Base-by-base conservation (phyloP, 2,888 invertebrate genomes). In the Ernsta delagoae region DNA sequence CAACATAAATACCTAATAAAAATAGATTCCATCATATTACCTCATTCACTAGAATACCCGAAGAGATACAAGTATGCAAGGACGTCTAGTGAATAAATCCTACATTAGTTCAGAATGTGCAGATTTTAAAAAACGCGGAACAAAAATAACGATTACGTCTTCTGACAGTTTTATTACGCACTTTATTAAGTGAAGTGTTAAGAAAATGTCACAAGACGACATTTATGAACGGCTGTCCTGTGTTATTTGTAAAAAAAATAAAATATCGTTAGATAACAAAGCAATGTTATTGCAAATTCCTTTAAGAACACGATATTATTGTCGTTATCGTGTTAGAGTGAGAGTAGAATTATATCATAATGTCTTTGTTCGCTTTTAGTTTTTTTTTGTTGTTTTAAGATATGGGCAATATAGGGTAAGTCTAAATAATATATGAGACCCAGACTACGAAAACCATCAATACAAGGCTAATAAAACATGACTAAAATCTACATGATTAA, bases 101-200 rank as follows among this genome's bases (percentile, higher is more conserved):
- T 36, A 39, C 4, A 43, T 9, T 12, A 31, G 39, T 62, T 3
- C 36, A 16, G 16, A 16, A 50, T 50, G 11, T 36, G 36, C 36
- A 39, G 11, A 2, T 24, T 62, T 62, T 39, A 45, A 50, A 62
- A 53, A 62, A 62, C 39, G 62, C 62, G 62, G 62, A 62, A 62
- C 48, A 36, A 61, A 43, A 63, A 54, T 54, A 63, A 43, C 9
- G 11, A 54, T 43, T 12, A 43, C 63, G 63, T 63, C 63, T 53
- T 62, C 39, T 53, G 53, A 6, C 41, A 12, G 5, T 36, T 62
- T 36, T 16, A 62, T 53, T 24, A 62, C 36, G 53, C 53, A 53
- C 50, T 62, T 5, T 36, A 62, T 62, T 62, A 53, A 12, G 50
- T 39, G 34, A 39, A 62, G 50, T 48, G 3, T 48, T 34, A 31